Percentiles rank a stretch among this genome's conserved stretches.
These are phyloP conservation scores for Labrus mixtus DNA, from an alignment of 2,113 vertebrate genomes.

Conservation along the genomic window DNA sequence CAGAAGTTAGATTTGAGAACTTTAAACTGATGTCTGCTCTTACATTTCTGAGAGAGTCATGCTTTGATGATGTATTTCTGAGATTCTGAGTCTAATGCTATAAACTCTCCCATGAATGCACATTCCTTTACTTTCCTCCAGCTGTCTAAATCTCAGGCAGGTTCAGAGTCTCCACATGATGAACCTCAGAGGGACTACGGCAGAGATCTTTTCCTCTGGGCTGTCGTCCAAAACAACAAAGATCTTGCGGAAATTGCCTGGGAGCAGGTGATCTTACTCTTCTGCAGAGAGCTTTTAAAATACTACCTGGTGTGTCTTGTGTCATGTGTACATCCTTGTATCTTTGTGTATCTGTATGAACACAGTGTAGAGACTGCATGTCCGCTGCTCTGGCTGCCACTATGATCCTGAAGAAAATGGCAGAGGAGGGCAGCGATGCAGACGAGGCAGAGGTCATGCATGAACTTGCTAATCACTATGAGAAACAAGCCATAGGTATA, in stretches of 20 bases:
- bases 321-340: neutral
- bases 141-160: slow-evolving; percentile 54
- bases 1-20: no score
- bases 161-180: neutral
- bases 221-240: slow-evolving; percentile 90
- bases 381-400: slow-evolving; percentile 90
- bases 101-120: no score
- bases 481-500: slow-evolving; percentile 91
- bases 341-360: slow-evolving; percentile 13
- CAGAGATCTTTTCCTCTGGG: slow-evolving; percentile 95
- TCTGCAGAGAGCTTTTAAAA: neutral
- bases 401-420: slow-evolving; percentile 93
- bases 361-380: slow-evolving; percentile 87
- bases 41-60: no score
- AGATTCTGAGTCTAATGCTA: no score
- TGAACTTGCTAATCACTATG: slow-evolving; percentile 86
- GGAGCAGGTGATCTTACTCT: slow-evolving; percentile 86
- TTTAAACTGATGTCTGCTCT: no score
- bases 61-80: no score
- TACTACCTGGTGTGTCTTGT: neutral
- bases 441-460: slow-evolving; percentile 86
- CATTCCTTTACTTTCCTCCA: slow-evolving; percentile 36
- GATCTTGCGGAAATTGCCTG: slow-evolving; percentile 93
- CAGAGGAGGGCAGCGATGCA: slow-evolving; percentile 86
- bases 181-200: slow-evolving; percentile 76